Base-by-base conservation (phyloP, 2,888 invertebrate species). In the Flexamia atlantica region DNA sequence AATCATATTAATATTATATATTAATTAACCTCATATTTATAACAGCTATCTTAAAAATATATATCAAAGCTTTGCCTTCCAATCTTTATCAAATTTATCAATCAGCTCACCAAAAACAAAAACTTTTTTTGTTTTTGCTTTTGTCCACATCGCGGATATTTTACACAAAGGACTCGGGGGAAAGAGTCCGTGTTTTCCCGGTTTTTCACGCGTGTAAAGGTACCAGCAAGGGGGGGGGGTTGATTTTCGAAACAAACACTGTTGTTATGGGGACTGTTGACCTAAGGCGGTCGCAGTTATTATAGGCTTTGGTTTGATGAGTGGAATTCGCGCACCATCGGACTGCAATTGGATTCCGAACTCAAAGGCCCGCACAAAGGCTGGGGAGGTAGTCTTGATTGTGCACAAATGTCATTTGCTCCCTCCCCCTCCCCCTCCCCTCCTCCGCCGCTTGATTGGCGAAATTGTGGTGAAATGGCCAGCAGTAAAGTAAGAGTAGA, bases 401-500 rank as follows among this genome's bases (percentile, higher is more conserved):
- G 76, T 42, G 76, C 76, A 4, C 76, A 46, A 76, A 76, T 46
- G 46, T 42, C 46, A 76, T 76, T 76, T 76, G 25, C 9, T 20
- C 72, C 53, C 53, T 23, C 23, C 53, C 53, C 53, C 9, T 25
- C 46, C 76, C 50, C 17, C 14, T 7, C 30, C 4, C 9, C 5
- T n/a, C 36, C 32, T 9, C 14, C 4, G 23, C n/a, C n/a, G 40
- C 5, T 72, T 84, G 84, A 84, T 84, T 84, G 84, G 84, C 57
- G 60, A 84, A 76, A 84, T 84, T 84, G 84, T 46, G 82, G 79
- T 72, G 57, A 76, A 84, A 81, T 79, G 68, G 80, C 81, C 85
- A 81, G 46, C 82, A 30, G 68, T 30, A 28, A 2, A 17, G 14
- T 46, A 57, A 20, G 1, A 23, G 57, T 20, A 23, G 20, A 3